Evolutionary conservation across 1,140 invertebrate genomes (phyloP).

Genomic region (Lepidotrigona ventralis): DNA sequence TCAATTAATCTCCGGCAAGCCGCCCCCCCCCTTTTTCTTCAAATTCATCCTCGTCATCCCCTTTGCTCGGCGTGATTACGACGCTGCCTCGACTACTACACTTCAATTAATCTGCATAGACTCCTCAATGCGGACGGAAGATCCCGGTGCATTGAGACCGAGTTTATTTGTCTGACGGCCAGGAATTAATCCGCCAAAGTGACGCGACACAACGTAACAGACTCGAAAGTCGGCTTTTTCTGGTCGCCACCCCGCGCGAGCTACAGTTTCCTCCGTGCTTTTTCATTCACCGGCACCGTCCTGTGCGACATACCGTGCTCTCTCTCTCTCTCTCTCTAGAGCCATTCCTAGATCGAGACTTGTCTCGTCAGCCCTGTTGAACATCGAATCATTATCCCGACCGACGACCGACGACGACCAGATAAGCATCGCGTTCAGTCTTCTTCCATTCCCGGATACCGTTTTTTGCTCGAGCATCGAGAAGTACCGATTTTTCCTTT

Average conservation of each 20-base stretch:
- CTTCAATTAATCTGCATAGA: constrained; percentile 51
- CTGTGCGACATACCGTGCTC: background rate
- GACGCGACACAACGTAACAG: constrained; percentile 27
- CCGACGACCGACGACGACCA: background rate
- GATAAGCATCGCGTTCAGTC: background rate
- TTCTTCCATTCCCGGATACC: background rate
- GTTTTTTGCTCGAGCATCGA: background rate
- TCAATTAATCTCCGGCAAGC: constrained; percentile 37
- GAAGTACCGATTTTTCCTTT: background rate
- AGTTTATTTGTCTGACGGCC: constrained; percentile 44
- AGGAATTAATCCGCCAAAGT: constrained; percentile 53
- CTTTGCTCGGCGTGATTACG: constrained; percentile 28
- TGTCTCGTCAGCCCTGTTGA: background rate
- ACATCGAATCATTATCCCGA: constrained; percentile 7
- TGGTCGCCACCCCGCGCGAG: background rate
- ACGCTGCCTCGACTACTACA: constrained; percentile 33
- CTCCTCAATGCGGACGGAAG: constrained; percentile 17
- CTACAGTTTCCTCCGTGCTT: background rate
- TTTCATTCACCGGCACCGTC: background rate
- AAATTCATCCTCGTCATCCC: constrained; percentile 40
- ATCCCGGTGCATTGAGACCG: constrained; percentile 35
- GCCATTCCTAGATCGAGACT: background rate
- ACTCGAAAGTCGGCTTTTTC: constrained; percentile 32
- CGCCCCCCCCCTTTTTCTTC: constrained; percentile 23
- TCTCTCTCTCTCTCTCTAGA: background rate